A percentile compares a stretch with the other conserved stretches of the same genome.
phyloP scores from a whole-genome alignment of 2,113 vertebrate species.

The Cavia aperea region DNA sequence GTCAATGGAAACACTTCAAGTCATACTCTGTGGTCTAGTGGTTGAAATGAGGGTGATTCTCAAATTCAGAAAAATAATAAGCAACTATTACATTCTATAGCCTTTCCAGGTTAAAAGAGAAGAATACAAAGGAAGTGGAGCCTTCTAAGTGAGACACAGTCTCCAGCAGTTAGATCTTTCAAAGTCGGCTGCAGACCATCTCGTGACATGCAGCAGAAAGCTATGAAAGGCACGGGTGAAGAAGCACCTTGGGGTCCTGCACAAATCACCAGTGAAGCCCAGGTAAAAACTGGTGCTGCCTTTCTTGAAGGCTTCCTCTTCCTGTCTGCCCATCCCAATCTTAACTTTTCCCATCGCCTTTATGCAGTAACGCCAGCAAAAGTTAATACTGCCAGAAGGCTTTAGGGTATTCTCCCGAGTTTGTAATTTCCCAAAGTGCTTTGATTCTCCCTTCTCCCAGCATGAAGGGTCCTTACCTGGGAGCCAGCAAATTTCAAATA shows the following conservation, averaged over 20 bases:
- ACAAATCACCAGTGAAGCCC: neutral
- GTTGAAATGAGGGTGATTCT: neutral
- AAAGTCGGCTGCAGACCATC: neutral
- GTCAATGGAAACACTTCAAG: neutral
- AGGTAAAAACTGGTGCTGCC: neutral
- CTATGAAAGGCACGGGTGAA: neutral
- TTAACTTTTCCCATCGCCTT: neutral
- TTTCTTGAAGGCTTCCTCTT: neutral
- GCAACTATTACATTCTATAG: neutral
- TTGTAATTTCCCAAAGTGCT: constrained; percentile 9
- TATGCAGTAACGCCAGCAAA: neutral
- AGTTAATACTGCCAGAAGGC: neutral
- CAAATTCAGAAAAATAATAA: neutral
- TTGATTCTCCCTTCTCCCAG: neutral
- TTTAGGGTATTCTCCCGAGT: neutral
- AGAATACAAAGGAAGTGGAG: neutral
- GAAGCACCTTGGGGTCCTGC: rapidly evolving
- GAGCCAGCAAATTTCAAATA: neutral
- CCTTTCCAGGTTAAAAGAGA: neutral
- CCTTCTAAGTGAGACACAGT: neutral
- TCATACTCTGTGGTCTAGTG: neutral
- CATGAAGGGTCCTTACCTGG: constrained; percentile 13
- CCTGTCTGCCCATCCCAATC: neutral
- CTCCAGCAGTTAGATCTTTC: neutral
- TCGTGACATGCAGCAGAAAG: neutral